Conservation (phyloP, 2,797 vertebrate species). For the Gymnoscopelus braueri region DNA sequence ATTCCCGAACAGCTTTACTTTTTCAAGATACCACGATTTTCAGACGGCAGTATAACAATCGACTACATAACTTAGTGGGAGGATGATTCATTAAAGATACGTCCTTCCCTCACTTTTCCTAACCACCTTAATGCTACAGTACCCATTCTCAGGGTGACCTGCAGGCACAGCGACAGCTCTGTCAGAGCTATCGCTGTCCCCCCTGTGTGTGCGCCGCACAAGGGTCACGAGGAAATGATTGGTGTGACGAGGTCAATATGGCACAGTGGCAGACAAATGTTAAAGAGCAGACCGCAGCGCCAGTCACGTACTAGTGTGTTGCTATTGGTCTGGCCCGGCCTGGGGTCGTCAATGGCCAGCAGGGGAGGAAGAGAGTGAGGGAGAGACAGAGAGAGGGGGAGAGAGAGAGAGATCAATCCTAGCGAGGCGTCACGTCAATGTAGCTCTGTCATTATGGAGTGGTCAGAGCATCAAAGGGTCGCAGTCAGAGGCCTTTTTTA, state of each 20-base stretch:
- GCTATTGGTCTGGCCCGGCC: constrained; percentile 16
- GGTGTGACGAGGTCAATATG: constrained; percentile 23
- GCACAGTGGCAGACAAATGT: constrained; percentile 29
- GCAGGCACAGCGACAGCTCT: neutral
- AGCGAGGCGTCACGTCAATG: constrained; percentile 18
- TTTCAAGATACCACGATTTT: no score
- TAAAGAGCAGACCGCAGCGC: constrained; percentile 20
- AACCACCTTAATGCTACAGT: neutral
- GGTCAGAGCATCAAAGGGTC: constrained; percentile 1
- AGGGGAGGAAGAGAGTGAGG: neutral
- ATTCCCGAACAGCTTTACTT: no score
- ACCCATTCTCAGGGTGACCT: no score
- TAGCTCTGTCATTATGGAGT: constrained; percentile 8
- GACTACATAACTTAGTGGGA: no score
- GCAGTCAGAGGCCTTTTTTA: constrained; percentile 14
- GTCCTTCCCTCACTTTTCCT: neutral
- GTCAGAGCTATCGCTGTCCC: constrained; percentile 5
- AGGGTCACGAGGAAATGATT: constrained; percentile 31
- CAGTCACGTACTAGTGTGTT: constrained; percentile 29
- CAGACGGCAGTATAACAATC: no score
- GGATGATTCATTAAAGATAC: no score
- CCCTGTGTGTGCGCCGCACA: constrained; percentile 19
- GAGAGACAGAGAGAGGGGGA: neutral
- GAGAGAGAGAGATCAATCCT: constrained; percentile 25
- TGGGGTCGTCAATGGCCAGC: constrained; percentile 21